Percentiles rank a stretch among this genome's conserved stretches.
These are phyloP conservation scores for Conus betulinus DNA, from an alignment of 1,140 invertebrate genomes.

Conservation along the genomic window DNA sequence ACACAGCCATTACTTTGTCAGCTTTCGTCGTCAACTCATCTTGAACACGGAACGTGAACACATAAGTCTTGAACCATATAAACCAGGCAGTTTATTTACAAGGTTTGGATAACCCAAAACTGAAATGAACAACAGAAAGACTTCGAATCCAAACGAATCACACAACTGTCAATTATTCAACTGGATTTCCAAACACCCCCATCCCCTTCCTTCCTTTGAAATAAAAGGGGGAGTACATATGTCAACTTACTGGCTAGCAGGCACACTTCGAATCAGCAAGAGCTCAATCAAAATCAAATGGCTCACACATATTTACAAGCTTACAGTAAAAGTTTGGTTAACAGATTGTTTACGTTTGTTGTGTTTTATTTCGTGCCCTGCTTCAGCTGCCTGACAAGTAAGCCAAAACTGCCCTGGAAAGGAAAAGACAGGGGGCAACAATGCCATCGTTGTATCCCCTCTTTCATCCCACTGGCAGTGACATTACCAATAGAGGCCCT, in stretches of 20 bases:
- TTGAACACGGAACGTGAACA: background rate
- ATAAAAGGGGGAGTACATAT: background rate
- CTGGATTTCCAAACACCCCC: background rate
- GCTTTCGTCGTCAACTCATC: background rate
- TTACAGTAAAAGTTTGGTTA: background rate
- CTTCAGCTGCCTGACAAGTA: background rate
- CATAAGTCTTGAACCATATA: background rate
- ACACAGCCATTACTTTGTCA: background rate
- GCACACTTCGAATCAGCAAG: background rate
- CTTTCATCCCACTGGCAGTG: too few species aligned
- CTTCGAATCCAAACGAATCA: background rate
- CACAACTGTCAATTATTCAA: background rate
- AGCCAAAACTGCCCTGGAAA: too few species aligned
- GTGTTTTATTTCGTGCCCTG: background rate
- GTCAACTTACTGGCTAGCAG: background rate
- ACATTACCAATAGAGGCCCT: background rate
- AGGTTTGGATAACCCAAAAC: background rate
- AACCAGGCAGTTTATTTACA: background rate
- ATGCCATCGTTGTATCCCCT: too few species aligned
- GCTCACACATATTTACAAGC: background rate
- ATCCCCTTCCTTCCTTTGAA: background rate
- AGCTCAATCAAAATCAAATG: background rate
- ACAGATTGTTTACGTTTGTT: background rate
- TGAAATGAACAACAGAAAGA: background rate
- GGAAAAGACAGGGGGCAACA: too few species aligned